phyloP scores from a whole-genome alignment of 2,888 invertebrate genomes.

The Melitaea athalia region DNA sequence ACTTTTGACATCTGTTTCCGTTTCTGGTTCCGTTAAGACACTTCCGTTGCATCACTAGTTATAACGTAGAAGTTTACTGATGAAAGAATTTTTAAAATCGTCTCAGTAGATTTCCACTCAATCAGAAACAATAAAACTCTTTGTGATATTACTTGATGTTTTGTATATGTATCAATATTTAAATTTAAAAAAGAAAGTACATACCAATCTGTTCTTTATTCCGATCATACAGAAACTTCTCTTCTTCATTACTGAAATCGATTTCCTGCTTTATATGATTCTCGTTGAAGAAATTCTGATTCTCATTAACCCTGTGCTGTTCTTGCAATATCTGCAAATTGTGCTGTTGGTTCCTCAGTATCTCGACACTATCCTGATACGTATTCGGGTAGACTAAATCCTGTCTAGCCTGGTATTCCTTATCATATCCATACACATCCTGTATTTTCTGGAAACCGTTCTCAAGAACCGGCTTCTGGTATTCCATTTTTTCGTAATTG shows the following conservation, averaged over 20 bases:
- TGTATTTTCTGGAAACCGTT: slow-evolving; percentile 51
- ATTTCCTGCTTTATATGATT: slow-evolving; percentile 72
- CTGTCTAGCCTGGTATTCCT: slow-evolving; percentile 47
- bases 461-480: slow-evolving; percentile 51
- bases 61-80: no score
- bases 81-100: no score
- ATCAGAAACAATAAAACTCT: no score
- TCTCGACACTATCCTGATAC: slow-evolving; percentile 60
- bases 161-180: not conserved
- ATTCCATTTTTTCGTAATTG: slow-evolving; percentile 57
- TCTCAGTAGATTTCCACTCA: no score
- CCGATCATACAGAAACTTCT: slow-evolving; percentile 64
- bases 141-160: no score
- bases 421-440: slow-evolving; percentile 56
- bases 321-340: slow-evolving; percentile 68
- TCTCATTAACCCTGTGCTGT: slow-evolving; percentile 63
- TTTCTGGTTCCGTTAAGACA: no score
- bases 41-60: no score
- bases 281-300: slow-evolving; percentile 70
- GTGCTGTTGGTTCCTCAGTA: slow-evolving; percentile 68
- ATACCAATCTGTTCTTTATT: slow-evolving; percentile 53
- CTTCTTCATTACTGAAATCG: slow-evolving; percentile 65
- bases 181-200: slow-evolving; percentile 10
- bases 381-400: slow-evolving; percentile 46
- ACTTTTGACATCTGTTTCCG: no score